Evolutionary conservation across 2,888 invertebrate species (phyloP), one percentile per base, ranked within the genome.

Genomic region (Eueremaeus valkanovi): DNA sequence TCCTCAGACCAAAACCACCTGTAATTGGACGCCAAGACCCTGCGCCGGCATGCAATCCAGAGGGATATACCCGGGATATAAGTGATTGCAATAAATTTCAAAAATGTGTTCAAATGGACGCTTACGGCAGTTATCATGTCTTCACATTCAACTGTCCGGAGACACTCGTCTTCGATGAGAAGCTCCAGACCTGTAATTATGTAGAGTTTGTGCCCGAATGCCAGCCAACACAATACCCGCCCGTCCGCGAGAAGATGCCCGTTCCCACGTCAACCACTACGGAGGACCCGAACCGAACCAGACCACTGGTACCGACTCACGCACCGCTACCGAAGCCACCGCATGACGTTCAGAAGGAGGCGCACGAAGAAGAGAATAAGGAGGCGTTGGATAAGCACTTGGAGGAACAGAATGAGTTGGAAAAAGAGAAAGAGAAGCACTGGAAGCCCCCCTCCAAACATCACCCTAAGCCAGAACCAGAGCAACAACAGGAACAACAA

Each of bases 161-260:
- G 24, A 45, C 45, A 29, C 70, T 70, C 29, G 45, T 70, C 0
- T 70, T 70, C 16, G 70, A 70, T 70, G 42, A 70, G 11, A 70
- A 29, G 24, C 42, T 70, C 5, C 70, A 70, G 27, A 70, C 29
- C 0, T 70, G 70, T 9, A 70, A 70, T 36, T 42, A 21, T 18
- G 13, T 24, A 27, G 42, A 70, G 6, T 3, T 24, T 1, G 70
- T 70, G 42, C 42, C 70, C 24, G 70, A 70, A 29, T 70, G 70
- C 18, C 70, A 42, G 70, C 42, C 42, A 18, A 42, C 70, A 16
- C 42, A 70, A 13, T 70, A 42, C 16, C 42, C 42, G 6, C 40
- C 42, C 13, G 45, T 42, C 0, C 42, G 42, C 0, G 63, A 66
- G 36, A 66, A 66, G 36, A 66, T 66, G 63, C 63, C 63, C 1